Base-by-base conservation (phyloP, 2,113 vertebrate genomes). In the Perca flavescens region DNA sequence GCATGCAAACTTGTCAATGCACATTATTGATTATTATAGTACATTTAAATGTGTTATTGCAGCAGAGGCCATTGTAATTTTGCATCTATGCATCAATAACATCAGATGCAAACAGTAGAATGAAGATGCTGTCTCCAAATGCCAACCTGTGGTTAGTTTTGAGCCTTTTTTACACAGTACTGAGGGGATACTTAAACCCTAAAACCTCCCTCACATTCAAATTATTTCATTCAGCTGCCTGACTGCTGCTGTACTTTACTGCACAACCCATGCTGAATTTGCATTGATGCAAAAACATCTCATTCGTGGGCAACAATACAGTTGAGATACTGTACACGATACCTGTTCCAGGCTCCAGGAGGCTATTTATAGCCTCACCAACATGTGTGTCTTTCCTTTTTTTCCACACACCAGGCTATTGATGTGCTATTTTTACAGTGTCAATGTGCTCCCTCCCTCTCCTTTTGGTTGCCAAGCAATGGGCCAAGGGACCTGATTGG, bases 341-440 rank as follows among this genome's bases (percentile, higher is more conserved):
- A 95, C 90, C 94, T 94, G 94, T 91, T 96, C 80, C 88, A 70
- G 15, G 74, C 92, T 92, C 87, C 60, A 78, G 86, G 86, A 73
- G 57, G 90, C 95, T 98, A 98, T 98, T 97, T 98, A 97, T 97
- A 98, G 95, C 93, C 89, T 63, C 90, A 83, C 86, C 94, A 93
- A 94, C 92, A 93, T 96, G 95, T 89, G 88, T 88, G 65, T 81
- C 76, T 89, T 83, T 85, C 61, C 75, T 96, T 96, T 96, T 96
- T 96, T 97, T 90, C 71, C 86, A 97, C 96, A 97, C 96, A 95
- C 91, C 83, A 87, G 95, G 92, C 94, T 92, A 94, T 94, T 94
- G 88, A 96, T 96, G 93, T 94, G 94, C 94, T 94, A 92, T 96
- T 94, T 96, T 95, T 93, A 94, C 80, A 91, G 86, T 93, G 87